Base-by-base conservation (phyloP, 2,113 vertebrate genomes). In the Hassar affinis region DNA sequence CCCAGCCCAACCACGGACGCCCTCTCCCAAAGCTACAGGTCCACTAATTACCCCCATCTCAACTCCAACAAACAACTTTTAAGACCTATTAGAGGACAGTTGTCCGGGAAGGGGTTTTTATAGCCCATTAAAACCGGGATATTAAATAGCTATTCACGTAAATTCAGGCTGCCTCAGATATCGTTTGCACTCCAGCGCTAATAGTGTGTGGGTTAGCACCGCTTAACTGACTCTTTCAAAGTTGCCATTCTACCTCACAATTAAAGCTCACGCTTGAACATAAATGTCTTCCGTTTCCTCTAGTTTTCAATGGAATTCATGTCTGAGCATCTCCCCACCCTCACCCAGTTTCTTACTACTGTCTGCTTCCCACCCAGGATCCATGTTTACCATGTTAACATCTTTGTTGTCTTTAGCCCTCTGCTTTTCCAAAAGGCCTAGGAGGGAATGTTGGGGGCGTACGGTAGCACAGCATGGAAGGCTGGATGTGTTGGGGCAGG, bases 21-120 rank as follows among this genome's bases (percentile, higher is more conserved):
- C 82, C 82, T 80, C 84, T 85, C 85, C 90, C 85, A 86, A 89
- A 91, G 84, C 88, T 78, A 87, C 75, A 68, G 84, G 85, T 84
- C 71, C 68, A 85, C 88, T 88, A 89, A 91, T 91, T 90, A 91
- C 86, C 84, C 80, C 85, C 79, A 89, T 86, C 85, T 86, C 85
- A 81, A 88, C 51, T 85, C 76, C 90, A 87, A 87, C 89, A 88
- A 90, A 89, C 90, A 88, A 85, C 89, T 88, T 90, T 87, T 85
- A 89, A 89, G 84, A 83, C 87, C 90, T 86, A 89, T 89, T 91
- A 90, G 87, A 86, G 86, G 88, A 84, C 83, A 82, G 83, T 87
- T 89, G 87, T 85, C 81, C 86, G 79, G 90, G 88, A 90, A 89
- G 85, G 78, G 79, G 56, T 89, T 90, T 42, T 89, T 88, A 88